phyloP scores from a whole-genome alignment of 2,797 vertebrate genomes.

The Lutra lutra region DNA sequence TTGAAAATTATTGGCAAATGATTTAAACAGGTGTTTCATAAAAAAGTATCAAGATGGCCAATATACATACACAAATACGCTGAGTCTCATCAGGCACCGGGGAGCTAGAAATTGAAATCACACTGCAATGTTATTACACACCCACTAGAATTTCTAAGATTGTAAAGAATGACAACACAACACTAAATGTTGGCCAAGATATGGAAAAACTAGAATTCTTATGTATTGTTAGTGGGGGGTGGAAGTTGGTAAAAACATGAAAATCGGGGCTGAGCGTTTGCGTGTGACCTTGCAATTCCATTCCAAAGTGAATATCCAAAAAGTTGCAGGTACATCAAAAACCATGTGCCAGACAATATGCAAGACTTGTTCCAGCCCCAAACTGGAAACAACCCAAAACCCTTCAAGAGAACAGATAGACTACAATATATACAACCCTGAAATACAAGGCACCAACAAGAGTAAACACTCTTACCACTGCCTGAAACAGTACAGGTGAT shows the following conservation, averaged over 20 bases:
- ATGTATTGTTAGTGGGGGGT: not conserved
- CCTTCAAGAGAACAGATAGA: not conserved
- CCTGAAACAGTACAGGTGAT: not conserved
- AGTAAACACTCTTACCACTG: not conserved
- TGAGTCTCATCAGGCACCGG: not conserved
- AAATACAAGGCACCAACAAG: fast-evolving
- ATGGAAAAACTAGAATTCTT: not conserved
- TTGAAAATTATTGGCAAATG: not conserved
- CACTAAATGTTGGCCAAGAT: not conserved
- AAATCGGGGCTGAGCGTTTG: not conserved
- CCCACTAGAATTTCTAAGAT: not conserved
- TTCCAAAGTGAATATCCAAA: not conserved
- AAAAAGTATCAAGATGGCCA: not conserved
- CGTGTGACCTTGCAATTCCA: too few relatives aligned
- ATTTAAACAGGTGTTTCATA: not conserved
- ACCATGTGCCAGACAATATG: fast-evolving
- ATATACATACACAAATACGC: not conserved
- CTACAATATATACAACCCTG: fast-evolving
- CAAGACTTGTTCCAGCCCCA: not conserved
- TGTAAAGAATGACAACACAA: not conserved
- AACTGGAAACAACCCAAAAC: not conserved
- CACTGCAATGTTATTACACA: not conserved
- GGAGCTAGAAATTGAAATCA: not conserved
- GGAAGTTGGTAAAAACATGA: not conserved
- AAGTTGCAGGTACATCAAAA: not conserved